Evolutionary conservation across 2,888 invertebrate species (phyloP).

Genomic region (Glyphotaelius pellucidus): DNA sequence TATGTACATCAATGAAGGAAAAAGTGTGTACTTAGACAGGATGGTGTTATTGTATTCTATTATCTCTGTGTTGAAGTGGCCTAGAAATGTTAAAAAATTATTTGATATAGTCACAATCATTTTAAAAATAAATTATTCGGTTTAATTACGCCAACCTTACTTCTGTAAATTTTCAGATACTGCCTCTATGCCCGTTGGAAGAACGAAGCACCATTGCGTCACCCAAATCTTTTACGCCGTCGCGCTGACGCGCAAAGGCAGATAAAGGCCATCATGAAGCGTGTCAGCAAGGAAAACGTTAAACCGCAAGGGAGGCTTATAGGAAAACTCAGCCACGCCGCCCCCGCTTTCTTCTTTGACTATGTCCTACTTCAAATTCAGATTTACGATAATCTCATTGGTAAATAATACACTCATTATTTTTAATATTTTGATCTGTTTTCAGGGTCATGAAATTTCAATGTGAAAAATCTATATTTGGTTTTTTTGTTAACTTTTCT

Average conservation of each 20-base stretch:
- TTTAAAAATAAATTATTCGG: too few species aligned
- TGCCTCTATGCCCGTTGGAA: constrained; percentile 98
- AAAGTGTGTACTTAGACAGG: too few species aligned
- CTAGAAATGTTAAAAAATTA: too few species aligned
- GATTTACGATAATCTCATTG: constrained; percentile 95
- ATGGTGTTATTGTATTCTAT: too few species aligned
- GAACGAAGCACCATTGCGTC: constrained; percentile 89
- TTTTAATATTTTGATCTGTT: background rate
- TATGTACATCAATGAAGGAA: too few species aligned
- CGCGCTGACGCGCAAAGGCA: constrained; percentile 92
- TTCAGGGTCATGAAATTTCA: too few species aligned
- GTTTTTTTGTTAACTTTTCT: too few species aligned
- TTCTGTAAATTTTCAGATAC: constrained; percentile 76
- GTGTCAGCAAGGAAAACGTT: constrained; percentile 98
- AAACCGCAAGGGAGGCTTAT: constrained; percentile 97
- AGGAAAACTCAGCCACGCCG: constrained; percentile 97
- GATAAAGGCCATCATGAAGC: constrained; percentile 97
- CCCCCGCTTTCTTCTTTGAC: constrained; percentile 97
- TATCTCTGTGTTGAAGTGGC: too few species aligned
- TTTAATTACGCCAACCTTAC: background rate
- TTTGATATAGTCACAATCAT: too few species aligned
- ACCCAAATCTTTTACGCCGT: constrained; percentile 90
- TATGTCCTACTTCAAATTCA: constrained; percentile 91
- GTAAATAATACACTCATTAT: constrained; percentile 67
- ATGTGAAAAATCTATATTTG: too few species aligned